Conservation (phyloP, 2,113 vertebrate genomes). For the Tylochromis polylepis region DNA sequence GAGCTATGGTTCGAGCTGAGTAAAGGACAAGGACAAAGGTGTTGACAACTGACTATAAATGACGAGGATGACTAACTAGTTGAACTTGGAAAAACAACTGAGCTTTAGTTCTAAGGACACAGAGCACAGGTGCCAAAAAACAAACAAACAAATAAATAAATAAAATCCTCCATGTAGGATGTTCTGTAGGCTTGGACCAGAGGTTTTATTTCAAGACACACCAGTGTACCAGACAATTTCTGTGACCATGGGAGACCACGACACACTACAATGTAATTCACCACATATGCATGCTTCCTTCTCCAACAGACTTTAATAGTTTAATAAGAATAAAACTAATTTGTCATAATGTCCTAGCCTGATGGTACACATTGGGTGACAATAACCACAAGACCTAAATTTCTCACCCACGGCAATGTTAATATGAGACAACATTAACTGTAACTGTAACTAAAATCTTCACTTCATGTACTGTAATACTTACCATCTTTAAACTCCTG, state of each 20-base stretch:
- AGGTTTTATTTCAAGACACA: not conserved
- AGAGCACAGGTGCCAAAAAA: not conserved
- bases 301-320: not conserved
- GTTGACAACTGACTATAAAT: not conserved
- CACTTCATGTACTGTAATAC: not conserved
- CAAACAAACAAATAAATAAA: no score
- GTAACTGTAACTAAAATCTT: not conserved
- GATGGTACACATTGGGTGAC: not conserved
- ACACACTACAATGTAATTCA: not conserved
- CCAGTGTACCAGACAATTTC: not conserved
- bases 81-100: not conserved
- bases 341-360: not conserved
- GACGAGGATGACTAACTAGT: not conserved
- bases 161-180: no score
- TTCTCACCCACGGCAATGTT: not conserved
- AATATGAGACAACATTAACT: not conserved
- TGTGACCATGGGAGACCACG: not conserved
- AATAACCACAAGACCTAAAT: not conserved
- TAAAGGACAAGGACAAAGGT: not conserved
- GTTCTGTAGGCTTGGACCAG: not conserved
- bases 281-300: not conserved
- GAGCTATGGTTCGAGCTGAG: slow-evolving; percentile 79
- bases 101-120: not conserved
- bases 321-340: not conserved
- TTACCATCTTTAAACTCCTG: slow-evolving; percentile 91